phyloP scores from a whole-genome alignment of 2,113 vertebrate species.

The Sula dactylatra region DNA sequence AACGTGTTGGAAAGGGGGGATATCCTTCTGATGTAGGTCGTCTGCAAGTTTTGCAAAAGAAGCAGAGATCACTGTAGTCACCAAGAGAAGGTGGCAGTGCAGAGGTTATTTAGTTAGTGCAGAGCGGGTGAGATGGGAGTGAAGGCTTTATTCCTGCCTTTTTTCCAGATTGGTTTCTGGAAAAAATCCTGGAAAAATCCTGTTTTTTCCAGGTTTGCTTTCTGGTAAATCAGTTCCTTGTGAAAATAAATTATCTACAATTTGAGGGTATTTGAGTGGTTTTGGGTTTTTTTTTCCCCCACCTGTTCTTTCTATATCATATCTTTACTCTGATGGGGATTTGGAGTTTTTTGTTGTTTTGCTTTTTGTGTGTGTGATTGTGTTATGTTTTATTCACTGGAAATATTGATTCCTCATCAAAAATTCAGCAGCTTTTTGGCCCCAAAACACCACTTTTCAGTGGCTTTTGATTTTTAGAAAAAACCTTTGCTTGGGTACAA shows the following conservation, averaged over 20 bases:
- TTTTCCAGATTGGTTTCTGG: background rate
- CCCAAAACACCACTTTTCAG: background rate
- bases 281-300: background rate
- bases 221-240: background rate
- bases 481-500: background rate
- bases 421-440: background rate
- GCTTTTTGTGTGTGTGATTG: background rate
- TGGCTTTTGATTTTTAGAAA: background rate
- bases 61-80: background rate
- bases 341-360: background rate
- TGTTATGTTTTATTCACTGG: background rate
- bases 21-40: background rate
- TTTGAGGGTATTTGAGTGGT: background rate
- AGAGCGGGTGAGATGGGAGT: too few relatives aligned
- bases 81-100: background rate
- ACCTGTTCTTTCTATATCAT: background rate
- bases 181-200: too few relatives aligned
- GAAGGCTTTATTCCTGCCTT: background rate
- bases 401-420: background rate
- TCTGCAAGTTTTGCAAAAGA: background rate
- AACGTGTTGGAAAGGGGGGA: background rate
- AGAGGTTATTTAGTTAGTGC: background rate
- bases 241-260: background rate
- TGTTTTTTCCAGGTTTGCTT: too few relatives aligned
- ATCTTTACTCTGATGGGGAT: background rate